Percentiles rank a stretch among this genome's conserved stretches.
phyloP scores from a whole-genome alignment of 2,797 vertebrate genomes.

The Galagoides demidoff region DNA sequence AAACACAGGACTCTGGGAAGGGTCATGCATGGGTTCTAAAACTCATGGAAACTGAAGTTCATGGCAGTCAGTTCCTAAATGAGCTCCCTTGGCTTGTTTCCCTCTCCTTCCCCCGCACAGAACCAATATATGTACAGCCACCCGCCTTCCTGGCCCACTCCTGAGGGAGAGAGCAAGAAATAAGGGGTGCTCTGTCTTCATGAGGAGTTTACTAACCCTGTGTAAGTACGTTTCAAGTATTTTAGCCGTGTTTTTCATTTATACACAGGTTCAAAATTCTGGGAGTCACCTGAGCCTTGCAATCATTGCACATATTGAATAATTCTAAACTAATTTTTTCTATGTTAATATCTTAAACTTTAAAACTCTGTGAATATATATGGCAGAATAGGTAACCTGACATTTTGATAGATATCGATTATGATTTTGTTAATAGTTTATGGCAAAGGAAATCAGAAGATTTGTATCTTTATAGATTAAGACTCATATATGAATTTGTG shows the following conservation, averaged over 20 bases:
- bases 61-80: slow-evolving; percentile 55
- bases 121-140: not conserved
- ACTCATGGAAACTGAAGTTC: slow-evolving; percentile 67
- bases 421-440: not conserved
- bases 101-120: not conserved
- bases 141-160: not conserved
- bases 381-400: not conserved
- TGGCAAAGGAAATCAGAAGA: too few species aligned
- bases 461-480: not conserved
- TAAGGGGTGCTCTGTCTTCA: accelerated
- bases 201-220: not conserved
- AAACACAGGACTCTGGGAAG: slow-evolving; percentile 65
- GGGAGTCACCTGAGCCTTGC: not conserved
- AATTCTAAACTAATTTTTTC: not conserved
- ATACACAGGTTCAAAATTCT: not conserved
- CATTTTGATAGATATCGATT: accelerated
- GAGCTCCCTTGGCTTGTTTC: not conserved
- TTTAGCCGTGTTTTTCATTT: not conserved
- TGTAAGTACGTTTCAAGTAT: not conserved
- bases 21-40: slow-evolving; percentile 64
- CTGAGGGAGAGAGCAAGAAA: not conserved
- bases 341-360: not conserved
- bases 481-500: accelerated
- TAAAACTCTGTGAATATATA: not conserved
- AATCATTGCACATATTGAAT: too few species aligned